A percentile compares a stretch with the other conserved stretches of the same genome.
These are phyloP conservation scores for Digitonthophagus gazella DNA, from an alignment of 2,888 invertebrate species.

Conservation along the genomic window DNA sequence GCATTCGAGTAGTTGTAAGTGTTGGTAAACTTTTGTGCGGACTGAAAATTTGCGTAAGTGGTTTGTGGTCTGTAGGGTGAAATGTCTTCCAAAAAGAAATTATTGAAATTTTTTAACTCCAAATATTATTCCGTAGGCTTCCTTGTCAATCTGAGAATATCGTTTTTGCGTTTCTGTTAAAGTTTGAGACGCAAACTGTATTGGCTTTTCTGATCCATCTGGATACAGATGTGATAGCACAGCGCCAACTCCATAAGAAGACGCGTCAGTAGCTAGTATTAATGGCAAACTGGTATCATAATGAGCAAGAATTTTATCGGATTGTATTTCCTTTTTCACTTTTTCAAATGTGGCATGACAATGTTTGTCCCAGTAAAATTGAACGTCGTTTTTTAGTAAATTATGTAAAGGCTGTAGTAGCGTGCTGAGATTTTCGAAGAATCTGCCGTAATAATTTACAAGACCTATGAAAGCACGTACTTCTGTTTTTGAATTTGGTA, in stretches of 20 bases:
- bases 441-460: slow-evolving; percentile 42
- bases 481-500: slow-evolving; percentile 36
- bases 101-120: slow-evolving; percentile 23
- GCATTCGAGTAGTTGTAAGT: slow-evolving; percentile 21
- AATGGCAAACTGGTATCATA: slow-evolving; percentile 38
- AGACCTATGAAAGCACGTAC: slow-evolving; percentile 39
- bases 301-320: slow-evolving; percentile 34
- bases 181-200: slow-evolving; percentile 44
- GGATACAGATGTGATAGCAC: slow-evolving; percentile 41
- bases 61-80: slow-evolving; percentile 26
- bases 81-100: slow-evolving; percentile 21
- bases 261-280: slow-evolving; percentile 38
- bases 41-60: slow-evolving; percentile 22
- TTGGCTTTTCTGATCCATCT: slow-evolving; percentile 43
- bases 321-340: slow-evolving; percentile 36
- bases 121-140: slow-evolving; percentile 24
- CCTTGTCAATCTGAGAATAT: slow-evolving; percentile 30
- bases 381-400: slow-evolving; percentile 33
- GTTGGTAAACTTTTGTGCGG: slow-evolving; percentile 22
- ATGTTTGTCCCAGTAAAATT: slow-evolving; percentile 34
- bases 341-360: slow-evolving; percentile 35
- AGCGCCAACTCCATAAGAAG: slow-evolving; percentile 37
- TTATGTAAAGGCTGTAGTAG: slow-evolving; percentile 38
- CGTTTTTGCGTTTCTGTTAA: slow-evolving; percentile 37
- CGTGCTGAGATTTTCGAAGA: slow-evolving; percentile 38